phyloP scores from a whole-genome alignment of 1,140 invertebrate genomes.

The Aricia agestis region DNA sequence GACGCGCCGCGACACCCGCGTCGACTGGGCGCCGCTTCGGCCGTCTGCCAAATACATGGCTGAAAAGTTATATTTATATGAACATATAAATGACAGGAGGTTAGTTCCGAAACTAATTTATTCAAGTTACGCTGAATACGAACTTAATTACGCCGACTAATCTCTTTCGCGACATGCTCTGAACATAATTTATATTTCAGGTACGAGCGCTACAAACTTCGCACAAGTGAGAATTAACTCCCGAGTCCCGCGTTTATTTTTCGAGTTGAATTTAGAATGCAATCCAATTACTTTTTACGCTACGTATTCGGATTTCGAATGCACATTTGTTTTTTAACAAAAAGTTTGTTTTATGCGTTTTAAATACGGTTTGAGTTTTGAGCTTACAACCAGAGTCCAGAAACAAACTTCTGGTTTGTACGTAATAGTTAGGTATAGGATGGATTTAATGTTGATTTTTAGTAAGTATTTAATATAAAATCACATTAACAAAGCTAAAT shows the following conservation, averaged over 20 bases:
- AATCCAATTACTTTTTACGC: slow-evolving; percentile 7
- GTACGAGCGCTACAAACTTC: not conserved
- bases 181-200: slow-evolving; percentile 7
- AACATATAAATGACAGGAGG: slow-evolving; percentile 55
- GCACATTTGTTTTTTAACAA: not conserved
- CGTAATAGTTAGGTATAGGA: no score
- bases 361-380: not conserved
- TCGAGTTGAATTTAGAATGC: not conserved
- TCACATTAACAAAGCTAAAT: no score
- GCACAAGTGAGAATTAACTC: slow-evolving; percentile 10
- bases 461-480: no score
- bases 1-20: slow-evolving; percentile 58
- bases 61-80: slow-evolving; percentile 72
- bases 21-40: slow-evolving; percentile 65
- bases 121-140: slow-evolving; percentile 26
- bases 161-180: slow-evolving; percentile 7
- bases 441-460: no score
- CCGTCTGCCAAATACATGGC: slow-evolving; percentile 65
- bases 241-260: not conserved
- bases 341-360: not conserved
- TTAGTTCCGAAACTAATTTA: slow-evolving; percentile 41
- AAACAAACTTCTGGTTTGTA: not conserved
- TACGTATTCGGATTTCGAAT: not conserved
- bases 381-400: not conserved
- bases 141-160: slow-evolving; percentile 18